These are phyloP conservation scores for Pantherophis guttatus DNA, from an alignment of 2,113 vertebrate species.

Conservation along the genomic window DNA sequence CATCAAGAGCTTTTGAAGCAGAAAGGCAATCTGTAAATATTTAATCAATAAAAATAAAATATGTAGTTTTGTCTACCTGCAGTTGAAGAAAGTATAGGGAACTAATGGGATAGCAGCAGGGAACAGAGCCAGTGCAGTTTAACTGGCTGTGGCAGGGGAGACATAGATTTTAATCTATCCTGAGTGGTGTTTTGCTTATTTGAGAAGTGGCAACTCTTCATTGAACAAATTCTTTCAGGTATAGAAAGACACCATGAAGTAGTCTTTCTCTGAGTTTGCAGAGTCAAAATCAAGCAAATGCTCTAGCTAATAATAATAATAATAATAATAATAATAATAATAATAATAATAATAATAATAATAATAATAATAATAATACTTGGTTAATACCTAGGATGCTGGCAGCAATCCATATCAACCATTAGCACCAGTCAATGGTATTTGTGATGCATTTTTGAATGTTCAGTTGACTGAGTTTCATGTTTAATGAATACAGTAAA, in stretches of 20 bases:
- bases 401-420: too few species aligned
- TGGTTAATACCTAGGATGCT: too few species aligned
- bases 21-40: not conserved
- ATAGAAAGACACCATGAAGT: not conserved
- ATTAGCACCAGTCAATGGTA: too few species aligned
- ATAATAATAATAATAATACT: too few species aligned
- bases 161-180: not conserved
- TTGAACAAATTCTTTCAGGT: not conserved
- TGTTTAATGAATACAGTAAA: too few species aligned
- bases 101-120: not conserved
- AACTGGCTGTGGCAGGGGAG: not conserved
- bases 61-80: too few species aligned
- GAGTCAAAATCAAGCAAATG: not conserved
- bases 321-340: too few species aligned
- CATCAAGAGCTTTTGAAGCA: not conserved
- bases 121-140: not conserved
- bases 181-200: conserved; percentile 2
- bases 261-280: not conserved
- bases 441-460: too few species aligned
- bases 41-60: not conserved
- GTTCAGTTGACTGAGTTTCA: too few species aligned
- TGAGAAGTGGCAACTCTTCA: not conserved
- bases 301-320: too few species aligned
- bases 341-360: too few species aligned
- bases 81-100: not conserved